Conservation (phyloP, 2,797 vertebrate species). For the Pteropus rufus region DNA sequence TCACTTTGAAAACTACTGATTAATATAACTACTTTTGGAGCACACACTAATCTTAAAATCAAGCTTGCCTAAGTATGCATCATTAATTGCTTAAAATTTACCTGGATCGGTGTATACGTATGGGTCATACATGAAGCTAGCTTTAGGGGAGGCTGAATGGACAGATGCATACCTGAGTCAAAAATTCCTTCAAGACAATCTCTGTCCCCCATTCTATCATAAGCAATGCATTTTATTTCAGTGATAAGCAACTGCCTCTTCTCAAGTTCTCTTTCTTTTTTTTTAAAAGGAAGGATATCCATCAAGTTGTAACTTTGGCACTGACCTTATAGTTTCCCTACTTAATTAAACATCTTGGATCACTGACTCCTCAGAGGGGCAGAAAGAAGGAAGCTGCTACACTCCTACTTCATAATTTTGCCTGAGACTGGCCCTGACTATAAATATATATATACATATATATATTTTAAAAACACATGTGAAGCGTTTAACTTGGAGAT, state of each 20-base stretch:
- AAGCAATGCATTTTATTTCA: neutral
- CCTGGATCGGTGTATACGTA: neutral
- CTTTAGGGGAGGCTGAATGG: neutral
- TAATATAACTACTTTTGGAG: neutral
- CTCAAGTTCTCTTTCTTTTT: neutral
- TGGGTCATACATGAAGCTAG: neutral
- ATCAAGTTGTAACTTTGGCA: neutral
- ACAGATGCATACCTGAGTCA: neutral
- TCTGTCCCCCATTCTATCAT: neutral
- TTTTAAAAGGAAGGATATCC: neutral
- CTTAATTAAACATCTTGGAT: neutral
- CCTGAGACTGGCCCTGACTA: neutral
- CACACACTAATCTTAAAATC: neutral
- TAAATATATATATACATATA: no score
- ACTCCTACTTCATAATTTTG: neutral
- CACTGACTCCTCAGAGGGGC: neutral
- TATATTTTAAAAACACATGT: neutral
- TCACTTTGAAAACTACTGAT: neutral
- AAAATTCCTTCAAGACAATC: neutral
- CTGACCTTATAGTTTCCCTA: neutral
- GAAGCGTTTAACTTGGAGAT: neutral
- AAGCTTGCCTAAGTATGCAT: neutral
- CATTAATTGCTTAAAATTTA: neutral
- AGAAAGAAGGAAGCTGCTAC: neutral
- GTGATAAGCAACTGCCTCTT: neutral